Conservation (phyloP, 2,888 invertebrate species). For the Ophraella communa region DNA sequence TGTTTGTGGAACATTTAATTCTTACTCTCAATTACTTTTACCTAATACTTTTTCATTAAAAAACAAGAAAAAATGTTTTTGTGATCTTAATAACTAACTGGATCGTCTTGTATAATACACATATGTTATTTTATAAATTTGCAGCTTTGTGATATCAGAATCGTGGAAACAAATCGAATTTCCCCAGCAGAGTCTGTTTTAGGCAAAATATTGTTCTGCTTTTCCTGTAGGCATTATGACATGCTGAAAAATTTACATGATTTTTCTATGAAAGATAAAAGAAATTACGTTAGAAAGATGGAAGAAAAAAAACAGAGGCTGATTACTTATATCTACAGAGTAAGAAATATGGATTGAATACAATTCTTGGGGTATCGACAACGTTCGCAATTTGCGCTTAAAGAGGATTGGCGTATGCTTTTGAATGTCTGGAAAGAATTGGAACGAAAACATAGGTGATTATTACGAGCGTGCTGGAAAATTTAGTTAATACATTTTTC, state of each 20-base stretch:
- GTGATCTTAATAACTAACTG: no score
- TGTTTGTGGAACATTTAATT: no score
- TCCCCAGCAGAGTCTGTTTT: constrained; percentile 29
- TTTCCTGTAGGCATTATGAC: constrained; percentile 26
- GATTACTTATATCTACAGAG: not conserved
- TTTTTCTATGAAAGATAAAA: constrained; percentile 13
- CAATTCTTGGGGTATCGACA: not conserved
- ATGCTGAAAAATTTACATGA: constrained; percentile 24
- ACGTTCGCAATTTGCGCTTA: not conserved
- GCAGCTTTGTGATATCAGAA: constrained; percentile 23
- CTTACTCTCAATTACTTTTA: no score
- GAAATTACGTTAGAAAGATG: constrained; percentile 35
- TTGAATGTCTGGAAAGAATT: not conserved
- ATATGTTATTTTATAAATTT: constrained; percentile 26
- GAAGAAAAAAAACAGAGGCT: constrained; percentile 16
- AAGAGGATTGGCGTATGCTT: not conserved
- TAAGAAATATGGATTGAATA: not conserved
- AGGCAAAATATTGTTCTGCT: constrained; percentile 29
- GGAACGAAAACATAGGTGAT: not conserved
- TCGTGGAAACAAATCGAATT: constrained; percentile 34
- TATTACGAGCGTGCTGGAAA: not conserved
- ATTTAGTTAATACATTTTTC: no score
- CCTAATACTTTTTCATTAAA: no score
- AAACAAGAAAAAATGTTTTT: no score
- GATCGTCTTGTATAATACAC: not conserved